Evolutionary conservation across 2,888 invertebrate species (phyloP).

Genomic region (Tillus elongatus): DNA sequence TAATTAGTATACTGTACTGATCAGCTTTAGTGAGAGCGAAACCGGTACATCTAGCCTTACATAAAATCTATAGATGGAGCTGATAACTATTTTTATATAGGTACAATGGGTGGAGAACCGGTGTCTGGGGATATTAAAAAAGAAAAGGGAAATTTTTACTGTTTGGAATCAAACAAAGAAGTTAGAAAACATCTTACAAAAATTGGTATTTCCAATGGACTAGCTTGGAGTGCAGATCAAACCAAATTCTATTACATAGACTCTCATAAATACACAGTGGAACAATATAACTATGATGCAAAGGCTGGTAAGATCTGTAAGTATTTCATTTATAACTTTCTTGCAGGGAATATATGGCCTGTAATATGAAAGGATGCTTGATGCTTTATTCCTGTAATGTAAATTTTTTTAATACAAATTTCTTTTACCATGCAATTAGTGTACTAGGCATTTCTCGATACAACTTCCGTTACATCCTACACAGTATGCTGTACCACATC

Average conservation of each 20-base stretch:
- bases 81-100: constrained; percentile 5
- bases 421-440: too few species aligned
- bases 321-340: constrained; percentile 1
- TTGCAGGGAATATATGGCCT: neutral
- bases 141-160: constrained; percentile 24
- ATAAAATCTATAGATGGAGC: neutral
- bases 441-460: too few species aligned
- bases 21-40: too few species aligned
- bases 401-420: too few species aligned
- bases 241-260: constrained; percentile 69
- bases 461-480: too few species aligned
- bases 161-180: constrained; percentile 17
- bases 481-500: too few species aligned
- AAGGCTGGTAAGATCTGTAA: constrained; percentile 34
- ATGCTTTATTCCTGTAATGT: too few species aligned
- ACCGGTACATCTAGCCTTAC: too few species aligned
- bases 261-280: constrained; percentile 53
- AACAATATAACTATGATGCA: constrained; percentile 58
- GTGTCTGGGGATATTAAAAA: constrained; percentile 19
- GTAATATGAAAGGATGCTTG: too few species aligned
- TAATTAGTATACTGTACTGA: too few species aligned
- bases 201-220: constrained; percentile 49
- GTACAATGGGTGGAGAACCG: constrained; percentile 20
- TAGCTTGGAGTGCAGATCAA: constrained; percentile 60
- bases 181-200: constrained; percentile 22